Percentiles rank a stretch among this genome's conserved stretches.
Evolutionary conservation across 2,113 vertebrate species (phyloP).

Genomic region (Acrocephalus arundinaceus): DNA sequence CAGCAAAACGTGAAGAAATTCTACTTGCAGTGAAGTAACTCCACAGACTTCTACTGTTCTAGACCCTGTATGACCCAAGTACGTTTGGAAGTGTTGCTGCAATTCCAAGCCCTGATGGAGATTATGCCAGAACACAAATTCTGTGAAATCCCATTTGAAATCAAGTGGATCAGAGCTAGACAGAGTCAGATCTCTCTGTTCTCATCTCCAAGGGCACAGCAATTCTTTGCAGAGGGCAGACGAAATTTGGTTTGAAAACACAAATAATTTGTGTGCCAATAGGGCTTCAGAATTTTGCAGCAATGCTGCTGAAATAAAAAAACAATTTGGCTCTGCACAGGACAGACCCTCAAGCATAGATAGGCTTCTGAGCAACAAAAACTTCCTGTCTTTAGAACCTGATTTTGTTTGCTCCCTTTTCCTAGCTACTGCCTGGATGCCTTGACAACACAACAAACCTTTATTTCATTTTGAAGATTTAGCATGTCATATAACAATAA

Average conservation of each 20-base stretch:
- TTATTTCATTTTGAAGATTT: background rate
- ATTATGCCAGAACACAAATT: background rate
- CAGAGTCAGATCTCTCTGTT: background rate
- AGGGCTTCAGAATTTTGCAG: background rate
- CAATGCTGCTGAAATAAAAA: background rate
- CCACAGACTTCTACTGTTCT: background rate
- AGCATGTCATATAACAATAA: background rate
- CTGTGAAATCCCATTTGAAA: background rate
- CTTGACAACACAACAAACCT: background rate
- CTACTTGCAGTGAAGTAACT: background rate
- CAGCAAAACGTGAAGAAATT: background rate
- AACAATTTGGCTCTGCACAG: background rate
- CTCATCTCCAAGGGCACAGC: background rate
- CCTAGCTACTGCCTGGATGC: background rate
- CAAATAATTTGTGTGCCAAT: background rate
- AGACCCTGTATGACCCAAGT: background rate
- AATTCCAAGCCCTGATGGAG: background rate
- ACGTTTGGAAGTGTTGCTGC: background rate
- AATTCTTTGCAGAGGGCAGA: background rate
- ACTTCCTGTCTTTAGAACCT: background rate
- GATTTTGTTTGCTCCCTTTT: background rate
- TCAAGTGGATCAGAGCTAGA: background rate
- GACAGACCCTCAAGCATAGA: background rate
- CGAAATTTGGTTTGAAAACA: background rate
- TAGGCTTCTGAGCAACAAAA: background rate